Evolutionary conservation across 1,140 invertebrate species (phyloP), one percentile per base, ranked within the genome.

Genomic region (Episyrphus balteatus): DNA sequence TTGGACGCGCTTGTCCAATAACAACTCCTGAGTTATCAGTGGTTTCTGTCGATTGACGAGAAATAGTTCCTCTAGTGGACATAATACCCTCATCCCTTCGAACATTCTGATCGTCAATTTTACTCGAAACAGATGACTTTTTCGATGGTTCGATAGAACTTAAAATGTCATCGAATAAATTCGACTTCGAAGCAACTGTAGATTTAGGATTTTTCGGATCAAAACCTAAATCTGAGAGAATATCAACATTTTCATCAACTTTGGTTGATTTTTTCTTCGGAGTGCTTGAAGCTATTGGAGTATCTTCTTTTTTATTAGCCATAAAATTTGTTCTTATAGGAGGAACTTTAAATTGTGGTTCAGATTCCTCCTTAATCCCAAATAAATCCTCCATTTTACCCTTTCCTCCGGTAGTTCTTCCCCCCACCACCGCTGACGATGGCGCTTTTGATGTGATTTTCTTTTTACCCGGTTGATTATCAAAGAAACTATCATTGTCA

Each of bases 401-500:
- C 8, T 57, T 61, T 5, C 37, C 43, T 50, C 40, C 47, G 1
- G 53, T 13, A 13, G 52, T 55, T 3, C 17, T 44, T 12, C 14
- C 40, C 1, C 15, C 14, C 21, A 5, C 21, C 8, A 26, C 21
- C 21, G 21, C 49, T 14, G 30, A 52, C 53, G 57, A 62, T 5
- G 54, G 42, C 32, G 59, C 49, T 15, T 58, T 60, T 13, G 44
- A 53, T 32, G 47, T 48, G 36, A 51, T 19, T 42, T 42, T 53
- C n/a, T 48, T 30, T 43, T 53, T 53, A 46, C 58, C 69, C 3
- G 48, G 30, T 13, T 69, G 63, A 6, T 51, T 54, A 3, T 73
- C 70, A 19, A 75, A 75, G 48, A 75, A 74, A 50, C 65, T 73
- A 46, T 75, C 73, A 48, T 74, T 70, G 46, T 74, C 72, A 44